Base-by-base conservation (phyloP, 2,113 vertebrate genomes). In the Solenodon paradoxus region DNA sequence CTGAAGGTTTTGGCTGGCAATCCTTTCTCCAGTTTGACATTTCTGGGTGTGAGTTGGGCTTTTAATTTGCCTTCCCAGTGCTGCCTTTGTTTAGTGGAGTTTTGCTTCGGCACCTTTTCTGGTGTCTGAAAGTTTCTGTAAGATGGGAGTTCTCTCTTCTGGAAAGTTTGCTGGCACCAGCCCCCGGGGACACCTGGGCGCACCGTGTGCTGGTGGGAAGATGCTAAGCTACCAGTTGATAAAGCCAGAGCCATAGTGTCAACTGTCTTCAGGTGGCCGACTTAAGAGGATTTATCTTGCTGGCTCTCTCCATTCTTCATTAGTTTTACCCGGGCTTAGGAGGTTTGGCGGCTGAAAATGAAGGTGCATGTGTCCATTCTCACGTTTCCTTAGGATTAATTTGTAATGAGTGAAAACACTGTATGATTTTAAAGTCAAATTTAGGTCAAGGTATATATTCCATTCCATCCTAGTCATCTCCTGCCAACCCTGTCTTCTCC, bases 371-470 rank as follows among this genome's bases (percentile, higher is more conserved):
- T 64, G 79, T 69, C 19, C 68, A 69, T 49, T 45, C 53, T 45
- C 72, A 51, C 47, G 47, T 51, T 75, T 87, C 71, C 57, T 91
- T 64, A 61, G 63, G 57, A 42, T 88, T 92, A 51, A 59, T 66
- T 90, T 74, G 93, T 74, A 89, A 66, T 75, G 57, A 92, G 17
- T 63, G 42, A 59, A 88, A 81, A 63, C 9, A 66, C 40, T 20
- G 35, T 77, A 26, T 93, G 35, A 93, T 91, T 92, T 90, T 42
- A 82, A 90, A 88, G 68, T 88, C 35, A 68, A 71, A 51, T 81
- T 91, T 49, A 26, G 47, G 45, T 72, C 81, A 72, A 63, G 15
- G 20, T 90, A 7, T 45, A 68, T 78, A n/a, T n/a, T n/a, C n/a
- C n/a, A n/a, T n/a, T n/a, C n/a, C n/a, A n/a, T 96, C 71, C 49